phyloP scores from a whole-genome alignment of 2,888 invertebrate genomes.

The Bursaphelenchus okinawaensis region DNA sequence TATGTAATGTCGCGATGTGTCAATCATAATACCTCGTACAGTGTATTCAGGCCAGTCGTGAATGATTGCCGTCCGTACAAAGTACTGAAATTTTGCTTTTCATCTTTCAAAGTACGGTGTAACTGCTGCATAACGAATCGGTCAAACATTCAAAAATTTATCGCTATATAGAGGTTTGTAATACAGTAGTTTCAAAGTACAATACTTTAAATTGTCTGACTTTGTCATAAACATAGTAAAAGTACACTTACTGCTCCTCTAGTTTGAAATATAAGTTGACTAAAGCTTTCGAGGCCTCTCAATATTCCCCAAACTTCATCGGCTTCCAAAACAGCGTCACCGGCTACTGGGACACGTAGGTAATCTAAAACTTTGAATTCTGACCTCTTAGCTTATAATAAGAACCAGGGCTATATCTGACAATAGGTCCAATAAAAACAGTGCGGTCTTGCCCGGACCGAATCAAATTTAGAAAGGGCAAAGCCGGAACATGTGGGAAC shows the following conservation, averaged over 20 bases:
- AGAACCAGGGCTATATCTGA: no score
- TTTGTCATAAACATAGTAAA: no score
- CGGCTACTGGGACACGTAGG: conserved; percentile 21
- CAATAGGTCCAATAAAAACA: no score
- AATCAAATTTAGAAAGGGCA: not conserved
- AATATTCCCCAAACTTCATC: conserved; percentile 58
- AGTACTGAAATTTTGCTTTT: conserved; percentile 9
- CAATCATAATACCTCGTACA: conserved; percentile 76
- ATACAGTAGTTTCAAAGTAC: no score
- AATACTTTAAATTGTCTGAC: no score
- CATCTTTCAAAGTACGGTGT: no score
- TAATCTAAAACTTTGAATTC: conserved; percentile 10
- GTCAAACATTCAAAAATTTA: no score
- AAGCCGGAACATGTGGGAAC: not conserved
- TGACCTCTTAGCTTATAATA: not conserved
- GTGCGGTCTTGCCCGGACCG: not conserved
- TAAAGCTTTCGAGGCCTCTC: conserved; percentile 78
- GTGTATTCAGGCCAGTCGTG: conserved; percentile 73
- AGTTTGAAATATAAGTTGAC: conserved; percentile 65
- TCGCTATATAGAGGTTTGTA: no score
- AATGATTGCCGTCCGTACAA: conserved; percentile 60
- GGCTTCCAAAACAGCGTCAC: conserved; percentile 28
- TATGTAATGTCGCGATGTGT: conserved; percentile 79
- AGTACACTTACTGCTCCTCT: not conserved
- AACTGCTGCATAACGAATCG: no score